Percentiles rank a stretch among this genome's conserved stretches.
phyloP scores from a whole-genome alignment of 2,888 invertebrate species.

The Rhynchonema sp. region DNA sequence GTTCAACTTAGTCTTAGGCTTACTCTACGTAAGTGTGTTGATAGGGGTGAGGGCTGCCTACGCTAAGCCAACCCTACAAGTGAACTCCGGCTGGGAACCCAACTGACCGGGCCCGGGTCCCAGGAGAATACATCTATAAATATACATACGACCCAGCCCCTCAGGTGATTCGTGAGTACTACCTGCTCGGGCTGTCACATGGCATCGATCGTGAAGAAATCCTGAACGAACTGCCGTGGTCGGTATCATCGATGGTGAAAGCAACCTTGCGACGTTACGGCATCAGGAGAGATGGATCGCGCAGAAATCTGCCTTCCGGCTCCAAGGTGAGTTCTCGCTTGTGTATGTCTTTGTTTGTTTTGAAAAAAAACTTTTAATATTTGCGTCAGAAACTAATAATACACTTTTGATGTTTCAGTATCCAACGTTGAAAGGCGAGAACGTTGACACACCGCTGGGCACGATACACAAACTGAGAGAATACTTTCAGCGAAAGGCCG shows the following conservation, averaged over 20 bases:
- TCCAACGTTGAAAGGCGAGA: neutral
- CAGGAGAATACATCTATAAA: too few relatives aligned
- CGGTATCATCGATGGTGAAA: neutral
- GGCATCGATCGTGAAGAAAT: neutral
- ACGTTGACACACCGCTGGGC: neutral
- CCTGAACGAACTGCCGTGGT: neutral
- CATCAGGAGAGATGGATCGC: neutral
- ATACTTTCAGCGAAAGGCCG: neutral
- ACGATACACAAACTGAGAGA: neutral
- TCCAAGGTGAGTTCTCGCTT: neutral
- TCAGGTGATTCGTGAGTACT: neutral
- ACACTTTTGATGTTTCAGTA: too few relatives aligned
- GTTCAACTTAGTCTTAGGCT: too few relatives aligned
- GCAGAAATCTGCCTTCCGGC: neutral
- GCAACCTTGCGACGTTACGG: neutral
- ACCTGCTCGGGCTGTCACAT: neutral
- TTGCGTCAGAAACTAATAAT: too few relatives aligned
- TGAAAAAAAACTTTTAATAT: too few relatives aligned
- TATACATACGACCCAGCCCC: neutral
- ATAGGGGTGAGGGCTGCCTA: too few relatives aligned
- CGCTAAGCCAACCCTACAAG: too few relatives aligned
- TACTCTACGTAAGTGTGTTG: too few relatives aligned
- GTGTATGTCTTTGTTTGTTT: neutral
- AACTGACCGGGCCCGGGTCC: too few relatives aligned
- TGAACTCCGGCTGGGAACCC: too few relatives aligned